Base-by-base conservation (phyloP, 2,113 vertebrate genomes). In the Furnarius figulus region DNA sequence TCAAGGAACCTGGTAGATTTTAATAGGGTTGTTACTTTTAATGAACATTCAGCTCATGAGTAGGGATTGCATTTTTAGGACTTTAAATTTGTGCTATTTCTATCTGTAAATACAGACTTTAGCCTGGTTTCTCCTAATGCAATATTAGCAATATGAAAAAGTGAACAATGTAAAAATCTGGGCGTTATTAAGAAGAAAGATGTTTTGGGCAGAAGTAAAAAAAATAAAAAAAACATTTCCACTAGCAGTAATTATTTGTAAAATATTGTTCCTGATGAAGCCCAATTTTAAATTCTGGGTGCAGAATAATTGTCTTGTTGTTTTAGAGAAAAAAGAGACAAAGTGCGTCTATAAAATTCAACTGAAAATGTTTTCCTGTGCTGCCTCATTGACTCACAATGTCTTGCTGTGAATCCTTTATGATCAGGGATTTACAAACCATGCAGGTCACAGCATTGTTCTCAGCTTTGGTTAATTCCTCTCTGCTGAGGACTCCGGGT, bases 81-180 rank as follows among this genome's bases (percentile, higher is more conserved):
- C 12, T 67, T 89, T 61, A 90, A 79, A 91, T 88, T 56, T 92
- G 68, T 95, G 85, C 90, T 87, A 84, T 59, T 98, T 89, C 62
- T 83, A 25, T 96, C 68, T 65, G 80, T 84, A 95, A 89, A 70
- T 50, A 53, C 85, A 85, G 28, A 44, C 52, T 50, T 96, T 94
- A 89, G 74, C 35, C 16, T 96, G 50, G 49, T 84, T 96, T 59
- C 39, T 83, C 35, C 40, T 31, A 73, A 47, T 24, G 52, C 1
- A 46, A 28, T 61, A 33, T 52, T 70, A 76, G 58, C 94, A 17
- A 75, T 33, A 40, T 62, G 42, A 88, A 92, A 76, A 65, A 52
- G 10, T 6, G 10, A 89, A 61, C 72, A 20, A 59, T 55, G n/a
- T 75, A 91, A 79, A 77, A 90, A 46, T 66, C 68, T 84, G 28